phyloP scores from a whole-genome alignment of 2,797 vertebrate genomes.

The Fringilla coelebs region DNA sequence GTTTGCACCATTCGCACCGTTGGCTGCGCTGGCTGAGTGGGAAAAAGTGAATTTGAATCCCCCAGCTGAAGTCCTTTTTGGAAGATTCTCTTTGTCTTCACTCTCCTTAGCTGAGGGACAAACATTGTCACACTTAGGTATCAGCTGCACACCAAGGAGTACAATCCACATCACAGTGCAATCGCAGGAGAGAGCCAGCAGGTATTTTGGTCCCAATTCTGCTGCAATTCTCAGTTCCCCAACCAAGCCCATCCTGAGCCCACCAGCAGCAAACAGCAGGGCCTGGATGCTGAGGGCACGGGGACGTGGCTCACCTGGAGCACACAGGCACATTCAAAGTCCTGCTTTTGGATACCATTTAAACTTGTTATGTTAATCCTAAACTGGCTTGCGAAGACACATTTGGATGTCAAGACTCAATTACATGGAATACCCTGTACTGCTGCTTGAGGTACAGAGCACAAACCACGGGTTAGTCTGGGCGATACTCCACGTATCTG shows the following conservation, averaged over 20 bases:
- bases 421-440: not conserved
- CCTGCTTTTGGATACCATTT: not conserved
- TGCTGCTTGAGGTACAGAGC: not conserved
- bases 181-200: not conserved
- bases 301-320: rapidly evolving
- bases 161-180: not conserved
- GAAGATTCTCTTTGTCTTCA: conserved; percentile 84
- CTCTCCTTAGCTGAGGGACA: conserved; percentile 80
- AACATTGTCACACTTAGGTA: conserved; percentile 50
- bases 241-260: not conserved
- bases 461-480: too few species aligned
- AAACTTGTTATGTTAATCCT: not conserved
- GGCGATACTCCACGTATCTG: rapidly evolving
- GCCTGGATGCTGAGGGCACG: not conserved
- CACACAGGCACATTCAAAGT: rapidly evolving
- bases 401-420: not conserved
- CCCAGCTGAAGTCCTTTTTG: conserved; percentile 75
- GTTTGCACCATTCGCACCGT: conserved; percentile 86
- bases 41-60: conserved; percentile 84
- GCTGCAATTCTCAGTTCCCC: not conserved
- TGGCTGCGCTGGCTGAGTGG: conserved; percentile 84
- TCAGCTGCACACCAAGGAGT: not conserved
- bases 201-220: not conserved
- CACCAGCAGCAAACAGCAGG: not conserved
- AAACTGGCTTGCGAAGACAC: not conserved